phyloP scores from a whole-genome alignment of 2,797 vertebrate genomes.

The Rhincodon typus region DNA sequence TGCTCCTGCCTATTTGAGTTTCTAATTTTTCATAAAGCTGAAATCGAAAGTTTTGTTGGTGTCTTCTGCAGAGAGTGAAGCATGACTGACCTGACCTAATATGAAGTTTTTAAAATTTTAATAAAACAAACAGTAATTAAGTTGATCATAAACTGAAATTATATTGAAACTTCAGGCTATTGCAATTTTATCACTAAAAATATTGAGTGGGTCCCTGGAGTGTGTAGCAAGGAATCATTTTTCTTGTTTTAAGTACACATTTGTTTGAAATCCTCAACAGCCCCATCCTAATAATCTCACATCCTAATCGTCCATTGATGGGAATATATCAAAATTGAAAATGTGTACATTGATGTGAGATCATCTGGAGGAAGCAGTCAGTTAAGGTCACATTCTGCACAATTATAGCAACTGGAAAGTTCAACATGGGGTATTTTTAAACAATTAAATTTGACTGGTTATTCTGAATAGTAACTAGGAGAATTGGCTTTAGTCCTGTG shows the following conservation, averaged over 20 bases:
- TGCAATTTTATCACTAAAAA: not conserved
- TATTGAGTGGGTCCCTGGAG: not conserved
- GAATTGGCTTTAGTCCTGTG: not conserved
- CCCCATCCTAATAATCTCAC: not conserved
- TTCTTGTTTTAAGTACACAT: not conserved
- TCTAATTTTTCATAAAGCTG: not conserved
- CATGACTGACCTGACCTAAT: not conserved
- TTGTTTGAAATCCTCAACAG: not conserved
- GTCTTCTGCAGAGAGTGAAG: not conserved
- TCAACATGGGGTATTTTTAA: slow-evolving; percentile 11
- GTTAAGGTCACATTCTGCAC: not conserved
- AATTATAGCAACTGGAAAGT: not conserved
- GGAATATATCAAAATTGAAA: not conserved
- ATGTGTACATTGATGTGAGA: not conserved
- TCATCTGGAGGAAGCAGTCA: not conserved
- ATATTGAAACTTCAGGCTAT: not conserved
- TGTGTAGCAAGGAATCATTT: not conserved
- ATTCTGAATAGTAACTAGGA: not conserved
- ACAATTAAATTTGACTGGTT: not conserved
- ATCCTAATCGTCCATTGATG: not conserved
- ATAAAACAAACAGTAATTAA: not conserved
- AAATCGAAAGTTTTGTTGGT: not conserved
- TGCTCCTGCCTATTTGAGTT: too few species aligned
- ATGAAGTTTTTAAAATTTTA: not conserved
- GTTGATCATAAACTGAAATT: slow-evolving; percentile 13